Conservation (phyloP, 64 coral and sea anemone species). For the Stylophora pistillata region DNA sequence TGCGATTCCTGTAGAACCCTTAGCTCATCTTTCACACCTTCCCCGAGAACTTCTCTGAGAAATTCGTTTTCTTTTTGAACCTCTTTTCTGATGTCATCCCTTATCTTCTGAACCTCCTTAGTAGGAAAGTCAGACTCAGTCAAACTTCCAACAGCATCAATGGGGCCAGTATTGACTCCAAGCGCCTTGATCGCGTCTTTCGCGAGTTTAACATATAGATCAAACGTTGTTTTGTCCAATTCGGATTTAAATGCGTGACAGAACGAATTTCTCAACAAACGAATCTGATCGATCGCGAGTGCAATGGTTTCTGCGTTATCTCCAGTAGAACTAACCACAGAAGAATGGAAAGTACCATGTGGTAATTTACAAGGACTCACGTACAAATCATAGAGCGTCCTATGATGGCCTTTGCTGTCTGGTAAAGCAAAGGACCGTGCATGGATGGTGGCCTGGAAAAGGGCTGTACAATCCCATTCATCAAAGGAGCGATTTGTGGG, state of each 20-base stretch:
- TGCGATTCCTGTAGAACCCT: background rate
- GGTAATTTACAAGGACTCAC: background rate
- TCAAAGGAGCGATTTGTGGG: background rate
- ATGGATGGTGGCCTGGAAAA: slow-evolving; percentile 2
- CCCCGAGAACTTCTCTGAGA: background rate
- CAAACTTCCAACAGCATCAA: background rate
- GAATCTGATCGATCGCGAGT: slow-evolving; percentile 14
- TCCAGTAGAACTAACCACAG: background rate
- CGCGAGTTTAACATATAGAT: background rate
- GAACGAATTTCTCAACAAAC: slow-evolving; percentile 9
- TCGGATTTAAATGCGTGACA: background rate
- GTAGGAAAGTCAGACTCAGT: slow-evolving; percentile 8
- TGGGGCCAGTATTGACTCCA: background rate
- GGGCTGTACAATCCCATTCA: slow-evolving; percentile 18
- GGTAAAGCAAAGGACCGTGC: background rate
- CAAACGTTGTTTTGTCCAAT: background rate
- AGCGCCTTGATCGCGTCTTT: background rate
- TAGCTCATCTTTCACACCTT: background rate
- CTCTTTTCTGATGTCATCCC: background rate
- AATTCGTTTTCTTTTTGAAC: background rate
- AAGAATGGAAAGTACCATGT: background rate
- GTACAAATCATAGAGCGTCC: background rate
- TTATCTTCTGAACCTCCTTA: background rate
- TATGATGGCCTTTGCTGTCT: background rate
- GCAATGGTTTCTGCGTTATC: slow-evolving; percentile 1